phyloP scores from a whole-genome alignment of 2,888 invertebrate genomes.

The Eupithecia insigniata region DNA sequence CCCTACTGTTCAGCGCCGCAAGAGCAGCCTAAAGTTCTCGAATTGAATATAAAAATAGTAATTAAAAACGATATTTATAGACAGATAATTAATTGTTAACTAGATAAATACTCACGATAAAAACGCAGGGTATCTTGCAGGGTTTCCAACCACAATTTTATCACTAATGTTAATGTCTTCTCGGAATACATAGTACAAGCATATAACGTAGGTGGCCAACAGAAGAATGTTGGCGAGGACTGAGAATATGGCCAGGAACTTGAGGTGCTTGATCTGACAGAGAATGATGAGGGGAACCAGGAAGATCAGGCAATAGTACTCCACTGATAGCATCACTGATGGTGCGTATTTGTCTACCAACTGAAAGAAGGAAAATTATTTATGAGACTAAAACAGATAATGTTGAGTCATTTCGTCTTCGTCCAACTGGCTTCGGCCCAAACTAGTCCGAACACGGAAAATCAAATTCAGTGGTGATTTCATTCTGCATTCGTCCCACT shows the following conservation, averaged over 20 bases:
- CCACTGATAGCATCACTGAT: conserved; percentile 62
- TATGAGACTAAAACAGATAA: neutral
- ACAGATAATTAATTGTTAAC: neutral
- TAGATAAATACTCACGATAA: conserved; percentile 83
- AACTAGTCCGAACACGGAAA: no score
- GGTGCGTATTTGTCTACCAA: conserved; percentile 71
- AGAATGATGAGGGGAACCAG: conserved; percentile 69
- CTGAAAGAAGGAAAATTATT: conserved; percentile 57
- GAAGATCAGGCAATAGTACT: conserved; percentile 75
- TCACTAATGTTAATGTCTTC: conserved; percentile 72
- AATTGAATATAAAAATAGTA: no score
- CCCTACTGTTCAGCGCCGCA: no score
- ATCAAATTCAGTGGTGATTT: no score
- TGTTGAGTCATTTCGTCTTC: no score
- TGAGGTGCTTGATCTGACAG: conserved; percentile 88
- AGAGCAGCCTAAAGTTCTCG: no score
- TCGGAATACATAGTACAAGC: conserved; percentile 92
- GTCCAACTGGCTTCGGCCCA: no score
- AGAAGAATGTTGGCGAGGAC: conserved; percentile 93
- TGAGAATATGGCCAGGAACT: conserved; percentile 94
- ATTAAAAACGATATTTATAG: neutral
- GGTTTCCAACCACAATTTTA: conserved; percentile 82
- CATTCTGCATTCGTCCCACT: no score
- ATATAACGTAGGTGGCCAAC: conserved; percentile 90
- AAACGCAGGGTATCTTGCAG: conserved; percentile 90